A percentile compares a stretch with the other conserved stretches of the same genome.
Conservation (phyloP, 2,888 invertebrate species). For the Agriotes lineatus region DNA sequence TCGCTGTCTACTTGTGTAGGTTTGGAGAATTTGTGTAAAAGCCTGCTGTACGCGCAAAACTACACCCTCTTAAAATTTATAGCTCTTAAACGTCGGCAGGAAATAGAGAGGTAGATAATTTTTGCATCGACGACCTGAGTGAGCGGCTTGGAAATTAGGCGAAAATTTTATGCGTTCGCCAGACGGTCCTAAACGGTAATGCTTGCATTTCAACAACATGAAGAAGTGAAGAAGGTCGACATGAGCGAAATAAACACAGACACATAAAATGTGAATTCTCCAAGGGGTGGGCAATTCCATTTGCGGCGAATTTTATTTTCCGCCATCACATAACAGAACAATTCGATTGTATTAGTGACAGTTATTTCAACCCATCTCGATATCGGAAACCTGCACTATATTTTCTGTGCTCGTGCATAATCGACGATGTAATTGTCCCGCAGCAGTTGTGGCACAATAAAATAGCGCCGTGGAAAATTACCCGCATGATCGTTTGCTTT, state of each 20-base stretch:
- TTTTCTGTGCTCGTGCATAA: slow-evolving; percentile 11
- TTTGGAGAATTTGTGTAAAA: slow-evolving; percentile 13
- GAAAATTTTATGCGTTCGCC: background rate
- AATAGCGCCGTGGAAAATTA: too few species aligned
- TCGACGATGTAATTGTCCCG: background rate
- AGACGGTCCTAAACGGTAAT: background rate
- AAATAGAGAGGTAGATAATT: background rate
- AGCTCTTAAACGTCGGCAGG: background rate
- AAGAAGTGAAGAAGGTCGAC: background rate
- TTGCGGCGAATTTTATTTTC: slow-evolving; percentile 20
- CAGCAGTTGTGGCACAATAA: too few species aligned
- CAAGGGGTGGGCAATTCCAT: slow-evolving; percentile 13
- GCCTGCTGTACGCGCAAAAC: background rate
- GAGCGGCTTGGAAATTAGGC: too few species aligned
- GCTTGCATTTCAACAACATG: background rate
- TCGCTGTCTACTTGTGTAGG: slow-evolving; percentile 13
- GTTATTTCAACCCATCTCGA: slow-evolving; percentile 16
- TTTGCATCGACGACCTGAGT: too few species aligned
- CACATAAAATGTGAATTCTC: slow-evolving; percentile 22
- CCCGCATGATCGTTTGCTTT: too few species aligned
- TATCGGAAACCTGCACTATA: slow-evolving; percentile 1
- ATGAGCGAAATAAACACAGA: slow-evolving; percentile 9
- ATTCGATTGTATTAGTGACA: slow-evolving; percentile 23
- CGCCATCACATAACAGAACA: slow-evolving; percentile 21
- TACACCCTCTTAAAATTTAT: slow-evolving; percentile 11